Evolutionary conservation across 2,888 invertebrate species (phyloP).

Genomic region (Listrodromus nycthemerus): DNA sequence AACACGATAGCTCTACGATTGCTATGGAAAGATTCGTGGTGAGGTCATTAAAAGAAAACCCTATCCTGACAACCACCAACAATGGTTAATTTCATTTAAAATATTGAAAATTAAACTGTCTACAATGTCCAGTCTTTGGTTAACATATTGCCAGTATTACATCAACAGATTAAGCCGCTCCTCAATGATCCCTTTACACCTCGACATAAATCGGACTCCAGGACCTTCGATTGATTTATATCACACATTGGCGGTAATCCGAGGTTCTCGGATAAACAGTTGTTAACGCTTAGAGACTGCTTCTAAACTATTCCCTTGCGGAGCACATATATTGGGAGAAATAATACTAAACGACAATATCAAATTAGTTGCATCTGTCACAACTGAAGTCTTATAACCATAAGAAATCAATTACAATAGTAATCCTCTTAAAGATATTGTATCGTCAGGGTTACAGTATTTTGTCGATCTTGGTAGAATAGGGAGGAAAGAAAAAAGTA

Average conservation of each 20-base stretch:
- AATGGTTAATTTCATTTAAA: constrained; percentile 18
- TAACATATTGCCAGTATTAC: constrained; percentile 14
- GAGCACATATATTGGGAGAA: constrained; percentile 9
- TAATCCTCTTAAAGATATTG: background rate
- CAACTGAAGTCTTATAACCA: background rate
- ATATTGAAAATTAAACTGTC: background rate
- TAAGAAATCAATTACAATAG: background rate
- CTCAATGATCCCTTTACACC: constrained; percentile 10
- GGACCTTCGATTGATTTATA: constrained; percentile 6
- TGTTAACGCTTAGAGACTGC: background rate
- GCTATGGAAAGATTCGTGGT: background rate
- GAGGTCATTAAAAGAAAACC: background rate
- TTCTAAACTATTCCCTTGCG: background rate
- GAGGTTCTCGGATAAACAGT: constrained; percentile 5
- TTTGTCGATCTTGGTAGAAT: constrained; percentile 28
- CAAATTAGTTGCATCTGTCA: background rate
- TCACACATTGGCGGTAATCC: constrained; percentile 5
- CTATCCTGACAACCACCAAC: constrained; percentile 8
- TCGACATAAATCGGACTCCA: constrained; percentile 1
- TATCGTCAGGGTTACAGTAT: background rate
- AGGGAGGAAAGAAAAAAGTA: constrained; percentile 24
- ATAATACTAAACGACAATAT: constrained; percentile 2
- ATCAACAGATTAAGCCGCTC: constrained; percentile 4
- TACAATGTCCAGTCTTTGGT: constrained; percentile 32
- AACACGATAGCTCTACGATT: background rate